Evolutionary conservation across 2,888 invertebrate genomes (phyloP).

Genomic region (Drosophila maculinotata): DNA sequence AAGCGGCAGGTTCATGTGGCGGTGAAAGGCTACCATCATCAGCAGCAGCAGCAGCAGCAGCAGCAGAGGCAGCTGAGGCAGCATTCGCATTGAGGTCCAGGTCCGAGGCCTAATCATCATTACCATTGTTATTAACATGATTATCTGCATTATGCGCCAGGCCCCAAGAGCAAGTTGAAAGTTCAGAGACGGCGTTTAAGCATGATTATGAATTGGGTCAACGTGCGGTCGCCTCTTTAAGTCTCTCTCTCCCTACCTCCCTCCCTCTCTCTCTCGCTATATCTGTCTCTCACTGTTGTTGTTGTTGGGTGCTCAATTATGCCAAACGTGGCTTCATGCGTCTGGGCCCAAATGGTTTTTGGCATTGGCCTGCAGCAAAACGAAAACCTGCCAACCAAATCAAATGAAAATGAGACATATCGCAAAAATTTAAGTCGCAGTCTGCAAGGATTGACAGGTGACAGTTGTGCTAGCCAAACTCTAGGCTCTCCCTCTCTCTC

Average conservation of each 20-base stretch:
- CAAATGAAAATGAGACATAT: slow-evolving; percentile 82
- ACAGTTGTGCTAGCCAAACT: slow-evolving; percentile 50
- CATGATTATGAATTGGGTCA: slow-evolving; percentile 82
- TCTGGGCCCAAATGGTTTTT: slow-evolving; percentile 59
- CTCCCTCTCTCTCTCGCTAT: neutral
- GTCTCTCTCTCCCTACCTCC: slow-evolving; percentile 3
- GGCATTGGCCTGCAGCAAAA: slow-evolving; percentile 43
- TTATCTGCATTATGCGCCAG: slow-evolving; percentile 75
- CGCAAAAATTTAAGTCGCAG: slow-evolving; percentile 72
- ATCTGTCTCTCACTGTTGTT: slow-evolving; percentile 1
- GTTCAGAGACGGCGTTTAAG: slow-evolving; percentile 79
- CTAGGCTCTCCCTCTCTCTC: slow-evolving; percentile 8
- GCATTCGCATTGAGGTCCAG: slow-evolving; percentile 48
- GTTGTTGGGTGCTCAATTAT: slow-evolving; percentile 63
- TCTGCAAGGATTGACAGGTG: slow-evolving; percentile 75
- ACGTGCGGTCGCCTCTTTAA: slow-evolving; percentile 59
- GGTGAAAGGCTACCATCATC: slow-evolving; percentile 81
- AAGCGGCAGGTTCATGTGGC: slow-evolving; percentile 75
- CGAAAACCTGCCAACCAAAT: slow-evolving; percentile 71
- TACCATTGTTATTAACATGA: slow-evolving; percentile 81
- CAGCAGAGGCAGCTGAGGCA: slow-evolving; percentile 4
- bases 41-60: slow-evolving; percentile 33
- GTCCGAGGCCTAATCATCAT: slow-evolving; percentile 75
- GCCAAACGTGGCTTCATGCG: slow-evolving; percentile 63
- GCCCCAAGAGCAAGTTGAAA: slow-evolving; percentile 75